Base-by-base conservation (phyloP, 2,113 vertebrate species). In the Nyctereutes procyonoides region DNA sequence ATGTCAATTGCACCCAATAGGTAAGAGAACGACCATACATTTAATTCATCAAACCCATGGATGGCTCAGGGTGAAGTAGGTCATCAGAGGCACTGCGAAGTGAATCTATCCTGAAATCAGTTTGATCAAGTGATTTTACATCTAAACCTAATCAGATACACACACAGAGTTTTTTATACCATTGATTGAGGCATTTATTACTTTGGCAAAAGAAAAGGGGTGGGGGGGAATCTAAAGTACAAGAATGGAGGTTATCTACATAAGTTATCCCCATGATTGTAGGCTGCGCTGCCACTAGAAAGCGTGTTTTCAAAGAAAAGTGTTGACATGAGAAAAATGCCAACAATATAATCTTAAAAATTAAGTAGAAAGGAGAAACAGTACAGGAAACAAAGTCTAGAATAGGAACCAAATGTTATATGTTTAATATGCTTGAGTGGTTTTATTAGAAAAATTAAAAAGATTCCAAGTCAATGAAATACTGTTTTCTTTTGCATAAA, bases 401-500 rank as follows among this genome's bases (percentile, higher is more conserved):
- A 86, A 10, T 62, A 79, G 3, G 17, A 53, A 16, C 63, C 17
- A 86, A 53, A 79, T 79, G 85, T 69, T 53, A 80, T 32, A 69
- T 77, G 77, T 77, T 51, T 79, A 86, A 79, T 32, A 35, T 62
- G 20, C 38, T 53, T 85, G 53, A 35, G 43, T 43, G n/a, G 26
- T 65, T 67, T 76, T 67, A 55, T 30, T 86, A 22, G 8, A 9
- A 94, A 80, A 58, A 88, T 48, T 63, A 65, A 28, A 63, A 89
- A 94, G 48, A 84, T 76, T 65, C 24, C 32, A 55, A 95, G 48
- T 58, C n/a, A 95, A 15, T 76, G 79, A 82, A 88, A 51, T 15
- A 65, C 60, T 51, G n/a, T 71, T 85, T 94, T 7, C 60, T 73
- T 32, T 94, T 94, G 63, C 60, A 88, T 69, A 94, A 26, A 94